Percentiles rank a stretch among this genome's conserved stretches.
Evolutionary conservation across 2,888 invertebrate species (phyloP).

Genomic region (Ophonus ardosiacus): DNA sequence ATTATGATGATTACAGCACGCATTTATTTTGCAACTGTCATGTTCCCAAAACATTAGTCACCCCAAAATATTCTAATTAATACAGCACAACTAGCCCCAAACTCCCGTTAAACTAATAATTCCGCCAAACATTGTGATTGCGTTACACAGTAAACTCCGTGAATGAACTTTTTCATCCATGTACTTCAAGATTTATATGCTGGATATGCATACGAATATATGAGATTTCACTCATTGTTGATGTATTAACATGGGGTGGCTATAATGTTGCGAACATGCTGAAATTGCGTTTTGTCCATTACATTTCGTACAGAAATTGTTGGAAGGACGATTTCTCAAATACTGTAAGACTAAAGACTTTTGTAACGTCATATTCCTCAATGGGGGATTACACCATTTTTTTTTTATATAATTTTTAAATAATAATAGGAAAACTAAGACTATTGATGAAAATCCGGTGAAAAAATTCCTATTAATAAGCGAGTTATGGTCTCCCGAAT

Average conservation of each 20-base stretch:
- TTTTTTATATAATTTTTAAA: no score
- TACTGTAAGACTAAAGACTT: no score
- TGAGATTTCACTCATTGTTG: conserved; percentile 5
- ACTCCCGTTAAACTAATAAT: conserved; percentile 43
- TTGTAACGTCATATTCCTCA: no score
- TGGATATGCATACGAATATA: not conserved
- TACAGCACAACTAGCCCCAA: conserved; percentile 28
- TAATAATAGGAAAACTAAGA: no score
- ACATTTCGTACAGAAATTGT: no score
- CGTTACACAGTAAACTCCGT: not conserved
- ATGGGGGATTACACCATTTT: no score
- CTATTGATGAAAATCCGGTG: no score
- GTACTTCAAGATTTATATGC: conserved; percentile 13
- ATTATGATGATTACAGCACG: conserved; percentile 4
- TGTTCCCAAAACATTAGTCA: conserved; percentile 26
- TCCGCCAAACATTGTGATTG: not conserved
- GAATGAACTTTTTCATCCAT: conserved; percentile 35
- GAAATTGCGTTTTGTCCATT: no score
- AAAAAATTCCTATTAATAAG: no score
- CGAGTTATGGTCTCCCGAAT: no score
- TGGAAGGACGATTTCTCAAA: no score
- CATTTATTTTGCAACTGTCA: conserved; percentile 35
- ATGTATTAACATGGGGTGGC: not conserved
- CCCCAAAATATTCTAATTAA: conserved; percentile 47
- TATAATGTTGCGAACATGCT: not conserved